These are phyloP conservation scores for Verasper variegatus DNA, from an alignment of 2,113 vertebrate genomes.

Conservation along the genomic window DNA sequence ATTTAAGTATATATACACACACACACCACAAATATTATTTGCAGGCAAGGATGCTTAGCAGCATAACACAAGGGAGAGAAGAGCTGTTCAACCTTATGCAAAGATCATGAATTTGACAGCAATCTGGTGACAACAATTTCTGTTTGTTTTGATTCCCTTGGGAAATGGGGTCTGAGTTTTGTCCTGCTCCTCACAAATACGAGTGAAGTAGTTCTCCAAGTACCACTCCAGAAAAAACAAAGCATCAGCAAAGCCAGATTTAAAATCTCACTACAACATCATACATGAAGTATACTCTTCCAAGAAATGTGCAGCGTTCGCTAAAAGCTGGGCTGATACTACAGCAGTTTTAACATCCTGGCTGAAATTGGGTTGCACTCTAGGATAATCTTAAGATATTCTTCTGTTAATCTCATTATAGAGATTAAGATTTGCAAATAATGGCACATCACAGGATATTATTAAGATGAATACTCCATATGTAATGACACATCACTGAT, in stretches of 20 bases:
- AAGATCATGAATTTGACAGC: too few species aligned
- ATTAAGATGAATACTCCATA: too few species aligned
- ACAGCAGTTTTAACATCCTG: background rate
- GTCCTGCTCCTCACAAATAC: background rate
- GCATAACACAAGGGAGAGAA: too few species aligned
- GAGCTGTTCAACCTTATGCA: too few species aligned
- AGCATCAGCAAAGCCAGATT: background rate
- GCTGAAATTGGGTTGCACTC: background rate
- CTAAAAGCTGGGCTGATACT: background rate
- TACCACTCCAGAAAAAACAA: background rate
- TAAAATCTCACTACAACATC: background rate
- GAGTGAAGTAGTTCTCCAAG: background rate
- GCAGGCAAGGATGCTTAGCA: too few species aligned
- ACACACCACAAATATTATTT: too few species aligned
- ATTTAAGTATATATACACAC: too few species aligned
- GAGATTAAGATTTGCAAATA: too few species aligned
- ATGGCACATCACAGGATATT: too few species aligned
- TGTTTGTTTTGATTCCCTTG: background rate
- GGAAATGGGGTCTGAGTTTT: background rate
- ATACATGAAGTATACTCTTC: background rate
- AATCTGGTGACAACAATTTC: background rate
- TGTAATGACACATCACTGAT: too few species aligned
- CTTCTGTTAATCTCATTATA: too few species aligned
- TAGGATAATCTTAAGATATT: background rate
- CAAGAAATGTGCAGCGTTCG: too few species aligned